Conservation (phyloP, 2,888 invertebrate genomes). For the Noctua janthina region DNA sequence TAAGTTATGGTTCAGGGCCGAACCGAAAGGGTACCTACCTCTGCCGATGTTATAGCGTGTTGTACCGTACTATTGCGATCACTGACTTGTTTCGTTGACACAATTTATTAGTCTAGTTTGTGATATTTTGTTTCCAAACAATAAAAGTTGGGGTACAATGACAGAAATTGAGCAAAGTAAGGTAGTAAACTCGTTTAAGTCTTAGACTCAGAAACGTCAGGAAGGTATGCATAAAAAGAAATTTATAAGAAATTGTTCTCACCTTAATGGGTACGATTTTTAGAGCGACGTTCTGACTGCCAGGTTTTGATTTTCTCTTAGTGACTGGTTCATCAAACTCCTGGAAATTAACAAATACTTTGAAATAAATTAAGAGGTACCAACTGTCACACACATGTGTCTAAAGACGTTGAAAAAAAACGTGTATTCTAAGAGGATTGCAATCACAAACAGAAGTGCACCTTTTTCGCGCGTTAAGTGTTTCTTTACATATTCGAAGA, state of each 20-base stretch:
- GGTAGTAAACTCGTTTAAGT: not conserved
- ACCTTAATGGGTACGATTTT: conserved; percentile 81
- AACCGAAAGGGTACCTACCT: not conserved
- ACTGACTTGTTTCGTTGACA: not conserved
- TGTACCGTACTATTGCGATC: not conserved
- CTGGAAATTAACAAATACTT: conserved; percentile 59
- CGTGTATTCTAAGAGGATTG: too few relatives aligned
- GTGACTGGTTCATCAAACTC: conserved; percentile 68
- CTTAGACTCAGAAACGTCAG: not conserved
- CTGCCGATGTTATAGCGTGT: too few relatives aligned
- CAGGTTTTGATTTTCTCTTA: conserved; percentile 69
- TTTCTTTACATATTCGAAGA: not conserved
- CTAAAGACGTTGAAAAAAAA: not conserved
- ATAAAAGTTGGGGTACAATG: conserved; percentile 3
- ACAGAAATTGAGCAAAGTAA: not conserved
- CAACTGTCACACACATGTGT: not conserved
- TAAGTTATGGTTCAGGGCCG: not conserved
- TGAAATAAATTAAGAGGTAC: not conserved
- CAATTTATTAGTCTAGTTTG: not conserved
- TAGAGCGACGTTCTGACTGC: conserved; percentile 65
- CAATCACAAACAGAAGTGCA: too few relatives aligned
- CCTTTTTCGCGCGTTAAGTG: not conserved
- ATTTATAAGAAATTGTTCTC: conserved; percentile 23
- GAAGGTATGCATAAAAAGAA: not conserved
- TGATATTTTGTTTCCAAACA: not conserved